Conservation (phyloP, 64 coral and sea anemone genomes). For the Montipora sp. region DNA sequence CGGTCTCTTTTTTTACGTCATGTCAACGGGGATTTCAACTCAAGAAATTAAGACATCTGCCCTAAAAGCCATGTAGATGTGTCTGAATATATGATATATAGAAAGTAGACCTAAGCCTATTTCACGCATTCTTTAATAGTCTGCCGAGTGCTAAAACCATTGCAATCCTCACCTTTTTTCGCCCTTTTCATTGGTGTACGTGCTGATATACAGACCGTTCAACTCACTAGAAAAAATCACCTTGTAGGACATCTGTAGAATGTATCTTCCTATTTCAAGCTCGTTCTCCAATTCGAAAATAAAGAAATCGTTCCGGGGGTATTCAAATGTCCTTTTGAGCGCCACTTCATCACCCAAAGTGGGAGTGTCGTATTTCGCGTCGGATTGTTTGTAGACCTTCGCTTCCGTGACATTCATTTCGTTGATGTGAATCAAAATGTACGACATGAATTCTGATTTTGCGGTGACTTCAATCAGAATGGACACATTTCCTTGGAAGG, state of each 20-base stretch:
- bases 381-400: slow-evolving; percentile 42
- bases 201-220: slow-evolving; percentile 93
- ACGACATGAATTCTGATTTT: slow-evolving; percentile 63
- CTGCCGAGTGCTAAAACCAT: neutral
- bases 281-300: slow-evolving; percentile 70
- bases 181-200: slow-evolving; percentile 62
- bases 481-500: slow-evolving; percentile 63
- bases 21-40: too few species aligned
- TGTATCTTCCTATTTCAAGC: slow-evolving; percentile 71
- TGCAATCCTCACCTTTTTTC: slow-evolving; percentile 50
- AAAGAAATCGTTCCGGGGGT: slow-evolving; percentile 78
- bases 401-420: slow-evolving; percentile 72
- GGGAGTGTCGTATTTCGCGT: neutral
- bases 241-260: slow-evolving; percentile 67
- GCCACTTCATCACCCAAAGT: neutral
- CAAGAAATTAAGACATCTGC: too few species aligned
- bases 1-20: too few species aligned
- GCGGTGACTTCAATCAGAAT: slow-evolving; percentile 40
- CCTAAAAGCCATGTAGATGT: too few species aligned
- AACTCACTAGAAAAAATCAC: slow-evolving; percentile 65
- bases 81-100: too few species aligned
- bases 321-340: slow-evolving; percentile 43
- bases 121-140: neutral
- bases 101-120: neutral
- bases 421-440: slow-evolving; percentile 81